Evolutionary conservation across 1,140 invertebrate species (phyloP).

Genomic region (Lepidurus apus): DNA sequence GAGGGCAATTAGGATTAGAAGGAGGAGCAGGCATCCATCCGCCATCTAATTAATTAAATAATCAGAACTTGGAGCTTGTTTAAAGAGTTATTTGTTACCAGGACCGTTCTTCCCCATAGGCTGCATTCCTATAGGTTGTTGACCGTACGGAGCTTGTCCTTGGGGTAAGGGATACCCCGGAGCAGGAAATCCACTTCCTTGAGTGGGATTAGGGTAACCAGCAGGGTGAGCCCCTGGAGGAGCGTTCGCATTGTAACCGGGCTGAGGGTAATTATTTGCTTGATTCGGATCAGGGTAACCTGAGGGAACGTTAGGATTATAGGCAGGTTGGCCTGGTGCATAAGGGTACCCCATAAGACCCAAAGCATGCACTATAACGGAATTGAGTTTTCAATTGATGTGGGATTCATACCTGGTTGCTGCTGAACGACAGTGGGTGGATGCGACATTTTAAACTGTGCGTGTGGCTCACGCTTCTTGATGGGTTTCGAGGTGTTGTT

Average conservation of each 20-base stretch:
- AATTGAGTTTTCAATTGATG: neutral
- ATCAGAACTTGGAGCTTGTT: no score
- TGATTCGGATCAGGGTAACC: no score
- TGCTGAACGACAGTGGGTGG: neutral
- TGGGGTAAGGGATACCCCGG: neutral
- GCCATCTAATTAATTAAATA: neutral
- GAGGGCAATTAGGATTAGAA: slow-evolving; percentile 68
- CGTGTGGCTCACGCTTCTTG: no score
- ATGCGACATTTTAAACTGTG: neutral
- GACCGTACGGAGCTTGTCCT: neutral
- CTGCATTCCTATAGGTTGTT: neutral
- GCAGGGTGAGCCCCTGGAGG: no score
- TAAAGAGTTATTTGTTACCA: neutral
- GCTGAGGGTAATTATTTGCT: no score
- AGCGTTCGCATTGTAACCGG: neutral
- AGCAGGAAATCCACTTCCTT: neutral
- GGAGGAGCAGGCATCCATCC: slow-evolving; percentile 73
- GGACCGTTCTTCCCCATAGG: neutral
- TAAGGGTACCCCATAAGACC: neutral
- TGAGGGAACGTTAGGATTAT: no score
- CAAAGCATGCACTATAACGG: neutral
- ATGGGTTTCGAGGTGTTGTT: no score
- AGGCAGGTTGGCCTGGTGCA: no score
- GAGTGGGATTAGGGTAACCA: neutral
- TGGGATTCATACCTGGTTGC: neutral